Evolutionary conservation across 2,888 invertebrate species (phyloP).

Genomic region (Pristionchus maxplancki): DNA sequence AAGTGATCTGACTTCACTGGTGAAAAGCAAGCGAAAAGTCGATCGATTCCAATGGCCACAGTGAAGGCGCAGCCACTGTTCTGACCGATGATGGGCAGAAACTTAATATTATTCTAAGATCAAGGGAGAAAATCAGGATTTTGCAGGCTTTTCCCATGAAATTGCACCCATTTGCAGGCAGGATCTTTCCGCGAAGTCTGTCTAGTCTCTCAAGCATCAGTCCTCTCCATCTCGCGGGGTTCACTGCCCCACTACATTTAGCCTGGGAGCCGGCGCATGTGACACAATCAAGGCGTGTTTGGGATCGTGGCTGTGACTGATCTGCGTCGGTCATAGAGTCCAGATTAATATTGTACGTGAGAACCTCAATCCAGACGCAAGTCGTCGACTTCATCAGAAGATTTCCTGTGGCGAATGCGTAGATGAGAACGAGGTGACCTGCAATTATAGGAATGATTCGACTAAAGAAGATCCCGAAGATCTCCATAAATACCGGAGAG

Average conservation of each 20-base stretch:
- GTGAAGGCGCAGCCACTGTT: background rate
- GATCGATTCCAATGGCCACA: background rate
- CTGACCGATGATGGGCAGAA: background rate
- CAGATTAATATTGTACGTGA: background rate
- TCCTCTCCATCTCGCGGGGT: background rate
- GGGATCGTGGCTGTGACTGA: background rate
- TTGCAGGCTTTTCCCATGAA: background rate
- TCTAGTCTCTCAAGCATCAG: background rate
- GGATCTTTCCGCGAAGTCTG: background rate
- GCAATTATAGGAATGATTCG: no score
- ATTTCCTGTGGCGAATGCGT: background rate
- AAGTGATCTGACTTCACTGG: background rate
- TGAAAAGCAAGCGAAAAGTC: background rate
- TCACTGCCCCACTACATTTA: background rate
- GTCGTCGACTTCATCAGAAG: background rate
- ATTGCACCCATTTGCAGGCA: background rate
- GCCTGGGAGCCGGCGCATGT: background rate
- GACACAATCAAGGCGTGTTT: background rate
- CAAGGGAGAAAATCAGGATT: background rate
- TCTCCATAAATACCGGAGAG: background rate
- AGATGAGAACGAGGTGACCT: constrained; percentile 13
- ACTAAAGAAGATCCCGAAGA: no score
- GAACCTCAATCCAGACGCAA: background rate
- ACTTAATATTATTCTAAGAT: background rate
- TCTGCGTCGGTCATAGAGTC: background rate